Conservation (phyloP, 1,140 invertebrate genomes). For the Drosophila bipectinata region DNA sequence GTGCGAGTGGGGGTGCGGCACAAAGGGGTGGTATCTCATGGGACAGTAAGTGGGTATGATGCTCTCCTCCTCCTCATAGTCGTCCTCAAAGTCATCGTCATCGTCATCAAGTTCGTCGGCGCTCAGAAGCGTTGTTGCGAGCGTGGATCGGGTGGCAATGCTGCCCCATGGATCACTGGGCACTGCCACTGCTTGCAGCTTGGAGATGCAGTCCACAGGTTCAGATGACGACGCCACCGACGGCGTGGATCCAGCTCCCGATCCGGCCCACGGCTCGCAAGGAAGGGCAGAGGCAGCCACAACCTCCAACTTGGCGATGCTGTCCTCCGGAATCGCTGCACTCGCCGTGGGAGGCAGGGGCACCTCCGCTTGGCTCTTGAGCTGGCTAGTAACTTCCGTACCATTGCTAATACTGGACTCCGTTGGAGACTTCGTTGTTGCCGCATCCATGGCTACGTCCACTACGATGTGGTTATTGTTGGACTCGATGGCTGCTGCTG, state of each 20-base stretch:
- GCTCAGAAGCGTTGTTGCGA: slow-evolving; percentile 85
- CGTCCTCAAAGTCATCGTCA: slow-evolving; percentile 86
- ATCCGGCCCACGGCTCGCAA: slow-evolving; percentile 69
- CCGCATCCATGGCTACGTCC: slow-evolving; percentile 26
- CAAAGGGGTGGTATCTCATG: slow-evolving; percentile 74
- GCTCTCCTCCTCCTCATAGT: slow-evolving; percentile 84
- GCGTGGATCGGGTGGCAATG: slow-evolving; percentile 83
- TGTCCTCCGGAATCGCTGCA: slow-evolving; percentile 84
- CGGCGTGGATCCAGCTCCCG: slow-evolving; percentile 26
- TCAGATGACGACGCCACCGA: slow-evolving; percentile 38
- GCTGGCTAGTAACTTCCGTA: slow-evolving; percentile 77
- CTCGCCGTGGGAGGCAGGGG: slow-evolving; percentile 76
- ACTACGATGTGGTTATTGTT: slow-evolving; percentile 68
- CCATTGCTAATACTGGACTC: slow-evolving; percentile 75
- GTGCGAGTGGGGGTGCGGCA: slow-evolving; percentile 56
- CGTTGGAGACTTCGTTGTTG: slow-evolving; percentile 31
- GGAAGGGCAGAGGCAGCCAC: slow-evolving; percentile 67
- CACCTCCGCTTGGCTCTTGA: slow-evolving; percentile 68
- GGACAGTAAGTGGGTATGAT: slow-evolving; percentile 83
- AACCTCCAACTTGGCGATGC: slow-evolving; percentile 84
- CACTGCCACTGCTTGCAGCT: slow-evolving; percentile 85
- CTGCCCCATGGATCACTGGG: slow-evolving; percentile 85
- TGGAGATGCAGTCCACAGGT: slow-evolving; percentile 82
- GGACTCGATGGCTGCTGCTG: slow-evolving; percentile 34
- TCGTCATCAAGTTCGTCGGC: slow-evolving; percentile 84